Base-by-base conservation (phyloP, 1,140 invertebrate genomes). In the Drosophila asahinai region DNA sequence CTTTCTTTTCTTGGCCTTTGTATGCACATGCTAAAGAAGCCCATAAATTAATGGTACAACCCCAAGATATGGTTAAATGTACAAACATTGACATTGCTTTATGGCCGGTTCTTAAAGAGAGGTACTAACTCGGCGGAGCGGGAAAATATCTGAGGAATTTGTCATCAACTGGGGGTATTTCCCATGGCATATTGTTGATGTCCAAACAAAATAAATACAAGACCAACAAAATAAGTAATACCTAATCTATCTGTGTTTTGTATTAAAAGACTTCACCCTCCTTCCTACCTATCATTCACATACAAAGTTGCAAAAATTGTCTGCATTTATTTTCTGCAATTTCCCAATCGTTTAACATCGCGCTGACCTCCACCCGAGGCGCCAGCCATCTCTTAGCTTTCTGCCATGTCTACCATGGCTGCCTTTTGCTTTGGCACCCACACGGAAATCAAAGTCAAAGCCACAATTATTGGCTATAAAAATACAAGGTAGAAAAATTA, bases 401-500 rank as follows among this genome's bases (percentile, higher is more conserved):
- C 25, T n/a, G 47, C 47, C 22, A 5, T 33, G 33, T 17, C 30
- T 47, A 33, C 64, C 36, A 14, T 38, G 33, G 47, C 48, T 40
- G 63, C 58, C 45, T 81, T 63, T 70, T 30, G 49, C 67, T 14
- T 36, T 45, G 72, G 83, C 83, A 78, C 71, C 81, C 73, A 83
- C 82, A 83, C 83, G 83, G 83, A 87, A 87, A 83, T 75, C 83
- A 89, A 89, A 89, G 80, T 87, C 83, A 86, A 86, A 89, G 77
- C 83, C 81, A 61, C 80, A 89, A 86, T 83, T 86, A 87, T 47
- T 51, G 64, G 68, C 52, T 49, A 70, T 67, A 67, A 67, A 54
- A 77, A 84, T 61, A 72, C 47, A 61, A 54, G 47, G 49, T 63
- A 71, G 51, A 49, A 51, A 83, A 77, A 71, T 62, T 45, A 75